phyloP scores from a whole-genome alignment of 2,888 invertebrate species.

The Agrochola lota region DNA sequence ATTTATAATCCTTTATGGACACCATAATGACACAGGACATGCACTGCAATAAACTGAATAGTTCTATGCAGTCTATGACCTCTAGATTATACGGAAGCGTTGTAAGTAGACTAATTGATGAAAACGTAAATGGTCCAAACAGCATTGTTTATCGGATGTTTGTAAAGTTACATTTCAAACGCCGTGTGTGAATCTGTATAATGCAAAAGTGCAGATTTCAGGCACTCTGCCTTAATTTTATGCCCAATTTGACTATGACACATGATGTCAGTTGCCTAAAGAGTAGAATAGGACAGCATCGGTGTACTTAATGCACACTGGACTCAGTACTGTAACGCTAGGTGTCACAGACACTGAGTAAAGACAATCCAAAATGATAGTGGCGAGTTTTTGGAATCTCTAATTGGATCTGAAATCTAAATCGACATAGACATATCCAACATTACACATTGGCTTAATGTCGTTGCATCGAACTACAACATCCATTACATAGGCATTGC shows the following conservation, averaged over 20 bases:
- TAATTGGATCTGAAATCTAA: neutral
- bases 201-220: neutral
- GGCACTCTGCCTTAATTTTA: neutral
- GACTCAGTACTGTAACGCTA: neutral
- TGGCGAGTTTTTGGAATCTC: neutral
- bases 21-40: neutral
- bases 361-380: neutral
- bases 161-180: neutral
- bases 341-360: neutral
- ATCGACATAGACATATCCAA: neutral
- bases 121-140: neutral
- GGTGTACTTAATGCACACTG: neutral
- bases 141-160: neutral
- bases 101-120: neutral
- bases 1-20: conserved; percentile 6
- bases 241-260: neutral
- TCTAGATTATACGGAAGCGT: conserved; percentile 8
- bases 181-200: neutral
- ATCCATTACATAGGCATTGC: neutral
- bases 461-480: neutral
- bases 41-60: conserved; percentile 15
- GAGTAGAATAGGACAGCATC: neutral
- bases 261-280: conserved; percentile 4
- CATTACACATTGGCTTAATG: neutral
- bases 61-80: neutral